Percentiles rank a stretch among this genome's conserved stretches.
phyloP scores from a whole-genome alignment of 1,140 invertebrate species.

The Portunus trituberculatus region DNA sequence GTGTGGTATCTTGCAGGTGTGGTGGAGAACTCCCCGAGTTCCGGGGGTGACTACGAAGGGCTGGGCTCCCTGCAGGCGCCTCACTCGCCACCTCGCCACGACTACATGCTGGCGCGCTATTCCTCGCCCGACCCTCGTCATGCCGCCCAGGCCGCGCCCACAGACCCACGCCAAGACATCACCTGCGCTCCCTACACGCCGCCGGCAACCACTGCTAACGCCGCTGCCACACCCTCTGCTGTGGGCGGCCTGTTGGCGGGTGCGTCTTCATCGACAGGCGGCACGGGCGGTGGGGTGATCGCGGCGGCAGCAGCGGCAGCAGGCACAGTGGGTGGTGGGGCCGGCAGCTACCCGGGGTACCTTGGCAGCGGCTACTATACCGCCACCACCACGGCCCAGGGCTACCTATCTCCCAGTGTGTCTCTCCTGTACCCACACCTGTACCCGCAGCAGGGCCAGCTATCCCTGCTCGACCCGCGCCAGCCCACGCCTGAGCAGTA shows the following conservation, averaged over 20 bases:
- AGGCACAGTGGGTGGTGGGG: slow-evolving; percentile 53
- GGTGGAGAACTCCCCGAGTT: slow-evolving; percentile 70
- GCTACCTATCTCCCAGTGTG: slow-evolving; percentile 67
- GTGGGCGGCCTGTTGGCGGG: slow-evolving; percentile 60
- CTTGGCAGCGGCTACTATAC: slow-evolving; percentile 64
- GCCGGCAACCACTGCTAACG: slow-evolving; percentile 62
- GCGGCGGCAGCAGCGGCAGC: slow-evolving; percentile 61
- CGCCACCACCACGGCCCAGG: slow-evolving; percentile 59
- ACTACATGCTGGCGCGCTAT: slow-evolving; percentile 67
- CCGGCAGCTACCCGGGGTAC: slow-evolving; percentile 63
- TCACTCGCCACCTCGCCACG: slow-evolving; percentile 65
- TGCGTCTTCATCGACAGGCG: slow-evolving; percentile 59
- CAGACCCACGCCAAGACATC: slow-evolving; percentile 67
- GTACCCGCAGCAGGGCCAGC: slow-evolving; percentile 69
- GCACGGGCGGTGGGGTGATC: slow-evolving; percentile 34
- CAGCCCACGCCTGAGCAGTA: slow-evolving; percentile 64
- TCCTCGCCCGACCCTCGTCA: slow-evolving; percentile 68
- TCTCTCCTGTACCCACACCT: slow-evolving; percentile 67
- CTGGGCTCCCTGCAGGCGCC: slow-evolving; percentile 57
- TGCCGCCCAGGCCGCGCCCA: slow-evolving; percentile 32
- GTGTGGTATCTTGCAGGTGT: slow-evolving; percentile 61
- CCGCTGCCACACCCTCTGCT: slow-evolving; percentile 54
- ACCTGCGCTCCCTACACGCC: slow-evolving; percentile 69
- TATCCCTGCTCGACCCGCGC: slow-evolving; percentile 62
- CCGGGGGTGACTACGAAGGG: slow-evolving; percentile 70